Evolutionary conservation across 2,888 invertebrate genomes (phyloP), one percentile per base, ranked within the genome.

Genomic region (Metallyticus violacea): DNA sequence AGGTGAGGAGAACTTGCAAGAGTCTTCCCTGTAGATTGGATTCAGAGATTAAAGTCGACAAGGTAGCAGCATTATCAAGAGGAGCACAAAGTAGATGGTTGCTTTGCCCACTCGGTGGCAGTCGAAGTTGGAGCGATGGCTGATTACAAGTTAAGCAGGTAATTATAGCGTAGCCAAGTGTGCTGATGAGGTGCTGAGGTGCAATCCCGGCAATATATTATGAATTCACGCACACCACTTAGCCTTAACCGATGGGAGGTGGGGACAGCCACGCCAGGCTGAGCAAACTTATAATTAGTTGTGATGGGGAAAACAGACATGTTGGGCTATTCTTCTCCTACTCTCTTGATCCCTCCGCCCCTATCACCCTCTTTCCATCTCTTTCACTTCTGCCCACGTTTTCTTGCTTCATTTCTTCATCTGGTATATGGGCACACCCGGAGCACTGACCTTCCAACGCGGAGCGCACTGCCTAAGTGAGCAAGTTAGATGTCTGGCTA

Each of bases 181-280:
- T 85, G 81, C 77, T 85, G 87, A 87, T 87, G 80, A 87, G 87
- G 87, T 87, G 87, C 85, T 81, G 87, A 85, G 79, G 85, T 77
- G 79, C 81, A 85, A 82, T 87, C 85, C 78, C 77, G 62, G 81
- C 82, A 87, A 87, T 87, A 85, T 85, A 87, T 87, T 85, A 81
- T 87, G 81, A 87, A 85, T 87, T 85, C 85, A 87, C 87, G 77
- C 83, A 62, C 62, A 76, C 40, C 29, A 28, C 28, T 27, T 28
- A n/a, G 40, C 26, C n/a, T 40, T 76, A 82, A 76, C 30, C 82
- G 26, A 76, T 76, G 27, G 26, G 77, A 77, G 77, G n/a, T 62
- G 40, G 40, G 40, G 40, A 62, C n/a, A 22, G 40, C 9, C 40
- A 62, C 40, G 40, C 40, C 40, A 82, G 82, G 7, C 77, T 28